Evolutionary conservation across 2,797 vertebrate species (phyloP).

Genomic region (Vultur gryphus): DNA sequence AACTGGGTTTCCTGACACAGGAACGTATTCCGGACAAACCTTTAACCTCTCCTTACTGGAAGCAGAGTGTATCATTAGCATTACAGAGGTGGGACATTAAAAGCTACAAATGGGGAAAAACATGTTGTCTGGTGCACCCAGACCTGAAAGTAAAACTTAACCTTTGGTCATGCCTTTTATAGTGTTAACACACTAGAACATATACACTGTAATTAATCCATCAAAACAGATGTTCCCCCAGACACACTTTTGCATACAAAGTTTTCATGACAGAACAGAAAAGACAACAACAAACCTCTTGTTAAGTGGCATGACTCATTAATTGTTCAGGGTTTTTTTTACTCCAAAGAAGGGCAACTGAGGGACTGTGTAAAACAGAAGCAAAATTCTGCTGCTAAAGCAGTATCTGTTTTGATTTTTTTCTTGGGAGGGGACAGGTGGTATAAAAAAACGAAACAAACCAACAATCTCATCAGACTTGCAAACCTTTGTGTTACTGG

Average conservation of each 20-base stretch:
- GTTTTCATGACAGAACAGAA: not conserved
- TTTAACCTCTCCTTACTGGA: not conserved
- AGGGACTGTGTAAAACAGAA: not conserved
- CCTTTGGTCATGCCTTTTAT: not conserved
- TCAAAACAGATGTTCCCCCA: not conserved
- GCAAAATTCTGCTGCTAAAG: not conserved
- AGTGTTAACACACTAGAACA: not conserved
- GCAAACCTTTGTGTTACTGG: not conserved
- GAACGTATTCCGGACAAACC: not conserved
- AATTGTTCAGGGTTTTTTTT: not conserved
- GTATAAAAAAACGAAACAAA: not conserved
- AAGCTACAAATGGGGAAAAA: not conserved
- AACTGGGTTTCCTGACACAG: not conserved
- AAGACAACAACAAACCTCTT: not conserved
- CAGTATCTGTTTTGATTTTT: not conserved
- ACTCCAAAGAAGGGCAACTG: not conserved
- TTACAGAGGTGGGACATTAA: not conserved
- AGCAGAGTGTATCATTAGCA: not conserved
- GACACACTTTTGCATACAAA: not conserved
- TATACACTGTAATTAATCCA: not conserved
- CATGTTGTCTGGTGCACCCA: not conserved
- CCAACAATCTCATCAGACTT: not conserved
- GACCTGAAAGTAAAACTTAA: not conserved
- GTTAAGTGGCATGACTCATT: not conserved
- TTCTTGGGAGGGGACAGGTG: not conserved